Conservation (phyloP, 2,797 vertebrate genomes). For the Gambusia yucatana region DNA sequence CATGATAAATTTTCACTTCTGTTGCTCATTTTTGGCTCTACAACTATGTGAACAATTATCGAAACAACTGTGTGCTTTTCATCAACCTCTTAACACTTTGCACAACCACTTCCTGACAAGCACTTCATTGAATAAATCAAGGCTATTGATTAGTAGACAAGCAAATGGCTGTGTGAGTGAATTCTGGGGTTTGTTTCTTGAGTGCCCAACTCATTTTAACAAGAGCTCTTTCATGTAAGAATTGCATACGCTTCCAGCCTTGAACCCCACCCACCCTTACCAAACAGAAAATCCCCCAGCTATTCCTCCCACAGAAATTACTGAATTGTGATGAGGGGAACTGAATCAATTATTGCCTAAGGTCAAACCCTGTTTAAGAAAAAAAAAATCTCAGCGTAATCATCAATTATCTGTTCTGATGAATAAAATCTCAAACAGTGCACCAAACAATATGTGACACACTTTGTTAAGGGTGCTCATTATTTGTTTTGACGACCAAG, state of each 20-base stretch:
- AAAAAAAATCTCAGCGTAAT: constrained; percentile 48
- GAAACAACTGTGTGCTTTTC: constrained; percentile 55
- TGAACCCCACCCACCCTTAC: constrained; percentile 32
- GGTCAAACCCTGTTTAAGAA: constrained; percentile 74
- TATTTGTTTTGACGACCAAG: constrained; percentile 8
- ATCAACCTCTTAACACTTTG: constrained; percentile 68
- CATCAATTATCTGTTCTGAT: constrained; percentile 70
- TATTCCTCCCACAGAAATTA: constrained; percentile 73
- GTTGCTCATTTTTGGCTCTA: constrained; percentile 37
- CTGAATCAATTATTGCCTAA: constrained; percentile 78
- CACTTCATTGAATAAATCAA: constrained; percentile 80
- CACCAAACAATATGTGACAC: constrained; percentile 49
- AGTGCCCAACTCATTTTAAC: constrained; percentile 76
- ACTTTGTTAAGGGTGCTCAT: constrained; percentile 53
- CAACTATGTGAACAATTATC: constrained; percentile 50
- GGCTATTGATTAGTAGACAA: constrained; percentile 82
- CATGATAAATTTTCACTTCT: not conserved
- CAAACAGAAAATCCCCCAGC: constrained; percentile 68
- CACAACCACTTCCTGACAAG: constrained; percentile 75
- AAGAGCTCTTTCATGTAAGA: constrained; percentile 78
- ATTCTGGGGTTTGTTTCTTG: constrained; percentile 74
- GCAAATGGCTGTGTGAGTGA: constrained; percentile 58
- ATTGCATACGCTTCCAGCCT: constrained; percentile 70
- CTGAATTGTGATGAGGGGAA: constrained; percentile 71
- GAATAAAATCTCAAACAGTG: constrained; percentile 52